phyloP scores from a whole-genome alignment of 1,140 invertebrate genomes.

The Episyrphus balteatus region DNA sequence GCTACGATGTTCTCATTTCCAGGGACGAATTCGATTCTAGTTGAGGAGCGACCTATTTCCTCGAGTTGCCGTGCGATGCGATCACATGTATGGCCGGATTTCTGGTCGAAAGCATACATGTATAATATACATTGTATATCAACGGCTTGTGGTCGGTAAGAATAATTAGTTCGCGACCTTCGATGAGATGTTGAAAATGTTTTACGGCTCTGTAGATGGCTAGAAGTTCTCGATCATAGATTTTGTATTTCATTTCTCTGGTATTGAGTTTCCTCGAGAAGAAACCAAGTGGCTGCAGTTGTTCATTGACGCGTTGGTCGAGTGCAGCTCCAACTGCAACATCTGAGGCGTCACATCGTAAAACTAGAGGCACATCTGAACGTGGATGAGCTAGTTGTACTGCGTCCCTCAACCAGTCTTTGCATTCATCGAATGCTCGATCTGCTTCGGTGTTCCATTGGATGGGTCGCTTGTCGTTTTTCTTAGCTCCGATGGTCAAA shows the following conservation, averaged over 20 bases:
- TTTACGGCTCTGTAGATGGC: conserved; percentile 14
- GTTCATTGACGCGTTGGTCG: conserved; percentile 8
- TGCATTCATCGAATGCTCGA: conserved; percentile 26
- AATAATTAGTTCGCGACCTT: conserved; percentile 19
- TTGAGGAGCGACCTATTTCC: conserved; percentile 15
- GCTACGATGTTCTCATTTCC: conserved; percentile 20
- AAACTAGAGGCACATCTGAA: conserved; percentile 3
- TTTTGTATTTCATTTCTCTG: conserved; percentile 7
- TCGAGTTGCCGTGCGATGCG: conserved; percentile 9
- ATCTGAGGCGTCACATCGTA: conserved; percentile 17
- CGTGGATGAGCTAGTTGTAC: conserved; percentile 12
- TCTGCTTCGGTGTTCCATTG: conserved; percentile 7
- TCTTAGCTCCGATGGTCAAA: no score
- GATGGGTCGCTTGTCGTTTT: conserved; percentile 14
- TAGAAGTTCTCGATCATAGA: conserved; percentile 34
- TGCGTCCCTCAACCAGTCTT: conserved; percentile 8
- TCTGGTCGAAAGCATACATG: no score
- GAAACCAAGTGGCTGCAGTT: not conserved
- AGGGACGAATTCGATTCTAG: conserved; percentile 15
- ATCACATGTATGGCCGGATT: no score
- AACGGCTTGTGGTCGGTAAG: conserved; percentile 29
- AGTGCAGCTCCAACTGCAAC: conserved; percentile 17
- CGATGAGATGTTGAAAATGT: conserved; percentile 7
- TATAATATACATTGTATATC: no score
- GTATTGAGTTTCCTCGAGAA: not conserved